Base-by-base conservation (phyloP, 92 coral and sea anemone genomes). In the Parazoanthus swiftii region DNA sequence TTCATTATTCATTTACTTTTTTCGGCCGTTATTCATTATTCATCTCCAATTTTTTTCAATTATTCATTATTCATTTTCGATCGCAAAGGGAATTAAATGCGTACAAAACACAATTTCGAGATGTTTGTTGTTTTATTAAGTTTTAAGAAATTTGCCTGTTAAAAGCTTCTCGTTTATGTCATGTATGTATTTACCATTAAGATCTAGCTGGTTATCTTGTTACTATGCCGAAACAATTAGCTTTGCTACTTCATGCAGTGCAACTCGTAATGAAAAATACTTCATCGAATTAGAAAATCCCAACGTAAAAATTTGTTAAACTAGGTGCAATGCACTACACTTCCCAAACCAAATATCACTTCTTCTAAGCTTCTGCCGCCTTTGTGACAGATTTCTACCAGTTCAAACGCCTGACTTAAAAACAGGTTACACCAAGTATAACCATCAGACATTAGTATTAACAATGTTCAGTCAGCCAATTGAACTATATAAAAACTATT, bases 91-190 rank as follows among this genome's bases (percentile, higher is more conserved):
- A 72, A 72, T 72, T n/a, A 72, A 11, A 35, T 29, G 29, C 76
- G 76, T 72, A n/a, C 76, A 72, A 72, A 72, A 21, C 76, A 72
- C 76, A 72, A 72, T 72, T 72, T 25, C 76, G 76, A 72, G 76
- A 21, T 72, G 76, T 72, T 72, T 35, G 76, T 72, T 72, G 76
- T 72, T 72, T 72, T 72, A 44, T 44, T 44, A 65, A 65, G 5
- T 65, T 65, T 65, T 65, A 65, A 65, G 71, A 21, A 65, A 65
- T 65, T 65, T 21, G 71, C 71, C 5, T 65, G 71, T 65, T 65
- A 65, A 65, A 0, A 65, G 16, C 16, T 65, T 11, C 71, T 65
- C 71, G 71, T 65, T 65, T 65, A 65, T 65, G 71, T 65, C 33
- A 29, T 29, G 33, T 29, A 29, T 29, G 33, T 29, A 29, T 29